Evolutionary conservation across 2,888 invertebrate genomes (phyloP).

Genomic region (Tetranychus piercei): DNA sequence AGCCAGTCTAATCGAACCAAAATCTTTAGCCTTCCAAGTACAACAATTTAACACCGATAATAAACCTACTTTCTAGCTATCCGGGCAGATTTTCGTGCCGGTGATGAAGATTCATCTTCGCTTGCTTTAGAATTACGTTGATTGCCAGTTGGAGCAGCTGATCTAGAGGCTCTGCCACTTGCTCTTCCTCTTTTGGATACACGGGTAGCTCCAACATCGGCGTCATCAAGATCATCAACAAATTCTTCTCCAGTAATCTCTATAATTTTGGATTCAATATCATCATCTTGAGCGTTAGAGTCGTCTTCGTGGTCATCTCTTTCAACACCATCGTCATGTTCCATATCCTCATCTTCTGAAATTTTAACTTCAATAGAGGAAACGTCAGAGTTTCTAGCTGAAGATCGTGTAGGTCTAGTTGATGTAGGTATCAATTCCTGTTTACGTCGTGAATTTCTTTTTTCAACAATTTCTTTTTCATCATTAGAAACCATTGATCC

Average conservation of each 20-base stretch:
- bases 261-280: neutral
- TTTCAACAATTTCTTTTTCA: constrained; percentile 12
- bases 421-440: constrained; percentile 4
- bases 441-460: constrained; percentile 9
- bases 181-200: constrained; percentile 12
- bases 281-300: constrained; percentile 11
- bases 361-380: neutral
- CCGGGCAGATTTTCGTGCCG: constrained; percentile 20
- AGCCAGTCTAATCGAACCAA: neutral
- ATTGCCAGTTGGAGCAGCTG: neutral
- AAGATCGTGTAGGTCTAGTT: constrained; percentile 11
- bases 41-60: neutral
- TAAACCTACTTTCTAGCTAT: constrained; percentile 20
- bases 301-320: constrained; percentile 8
- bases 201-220: neutral
- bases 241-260: neutral
- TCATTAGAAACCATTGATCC: constrained; percentile 10
- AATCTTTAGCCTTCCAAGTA: neutral
- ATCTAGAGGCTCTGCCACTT: neutral
- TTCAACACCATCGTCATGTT: neutral
- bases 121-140: neutral
- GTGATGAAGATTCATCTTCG: constrained; percentile 19
- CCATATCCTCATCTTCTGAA: constrained; percentile 9
- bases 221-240: constrained; percentile 13
- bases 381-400: constrained; percentile 9